Base-by-base conservation (phyloP, 2,888 invertebrate species). In the Agrotis exclamationis region DNA sequence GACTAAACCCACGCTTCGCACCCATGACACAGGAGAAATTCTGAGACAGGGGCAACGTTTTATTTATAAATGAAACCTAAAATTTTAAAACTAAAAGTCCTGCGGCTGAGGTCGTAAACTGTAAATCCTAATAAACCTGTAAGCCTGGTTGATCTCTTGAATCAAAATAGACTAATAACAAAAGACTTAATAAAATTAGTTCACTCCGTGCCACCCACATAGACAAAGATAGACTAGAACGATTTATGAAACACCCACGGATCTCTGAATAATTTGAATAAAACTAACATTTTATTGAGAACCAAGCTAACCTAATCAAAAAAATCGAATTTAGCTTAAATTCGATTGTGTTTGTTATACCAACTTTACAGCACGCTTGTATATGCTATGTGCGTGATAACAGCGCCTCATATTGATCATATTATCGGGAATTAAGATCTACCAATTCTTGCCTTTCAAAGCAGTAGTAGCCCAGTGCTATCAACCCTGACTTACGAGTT, bases 241-340 rank as follows among this genome's bases (percentile, higher is more conserved):
- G 16, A 53, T 65, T 73, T 58, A 39, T 28, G 28, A 14, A 13
- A 64, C 53, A 44, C 66, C 48, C 58, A 73, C 75, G 44, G 28
- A 54, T 59, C 66, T 48, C 11, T 39, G 14, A 50, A 72, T 1
- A 22, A 28, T n/a, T 45, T 73, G 47, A 47, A 24, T 24, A 44
- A 39, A 74, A 59, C 28, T 44, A 73, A 44, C 57, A 28, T 16
- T 50, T 44, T 33, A 24, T 48, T 18, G 1, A 18, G 14, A 11
- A 20, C n/a, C 13, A 9, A 22, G 44, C 9, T 16, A 13, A 70
- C 14, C 45, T 45, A n/a, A 47, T 16, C 24, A 60, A 44, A 51
- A 1, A 7, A 44, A 59, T 13, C 7, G 5, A 64, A n/a, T n/a
- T n/a, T n/a, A n/a, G n/a, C n/a, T n/a, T n/a, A n/a, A 66, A 24